These are phyloP conservation scores for Drosophila macrospina DNA, from an alignment of 2,888 invertebrate genomes.

Conservation along the genomic window DNA sequence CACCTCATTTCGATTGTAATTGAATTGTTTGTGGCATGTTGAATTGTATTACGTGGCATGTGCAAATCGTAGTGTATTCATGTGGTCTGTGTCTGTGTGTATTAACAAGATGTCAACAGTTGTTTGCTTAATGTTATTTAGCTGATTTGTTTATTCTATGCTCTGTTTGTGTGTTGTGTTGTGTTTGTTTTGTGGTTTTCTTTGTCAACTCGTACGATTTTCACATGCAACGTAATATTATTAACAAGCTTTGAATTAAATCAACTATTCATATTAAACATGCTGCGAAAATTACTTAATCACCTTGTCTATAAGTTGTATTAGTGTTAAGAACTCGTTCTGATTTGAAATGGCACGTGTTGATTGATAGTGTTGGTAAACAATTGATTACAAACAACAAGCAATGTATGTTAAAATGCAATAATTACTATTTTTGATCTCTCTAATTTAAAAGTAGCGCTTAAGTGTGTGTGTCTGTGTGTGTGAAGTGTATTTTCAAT, in stretches of 20 bases:
- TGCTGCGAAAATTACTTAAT: slow-evolving; percentile 60
- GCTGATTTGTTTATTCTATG: slow-evolving; percentile 51
- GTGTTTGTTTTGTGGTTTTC: background rate
- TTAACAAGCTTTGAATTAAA: slow-evolving; percentile 15
- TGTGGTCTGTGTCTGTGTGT: background rate
- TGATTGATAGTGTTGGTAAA: slow-evolving; percentile 2
- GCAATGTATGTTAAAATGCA: slow-evolving; percentile 34
- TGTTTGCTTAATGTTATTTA: background rate
- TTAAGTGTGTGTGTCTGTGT: no score
- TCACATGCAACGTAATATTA: slow-evolving; percentile 42
- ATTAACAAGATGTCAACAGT: background rate
- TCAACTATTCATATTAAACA: slow-evolving; percentile 30
- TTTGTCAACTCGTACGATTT: slow-evolving; percentile 61
- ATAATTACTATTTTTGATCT: slow-evolving; percentile 1
- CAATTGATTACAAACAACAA: background rate
- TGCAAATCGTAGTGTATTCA: slow-evolving; percentile 48
- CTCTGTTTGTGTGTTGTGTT: background rate
- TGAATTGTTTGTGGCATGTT: slow-evolving; percentile 1
- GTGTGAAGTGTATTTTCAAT: no score
- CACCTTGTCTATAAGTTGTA: slow-evolving; percentile 21
- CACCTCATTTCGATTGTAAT: slow-evolving; percentile 14
- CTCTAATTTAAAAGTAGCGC: background rate
- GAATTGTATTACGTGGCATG: slow-evolving; percentile 29
- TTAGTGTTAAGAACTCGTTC: slow-evolving; percentile 25
- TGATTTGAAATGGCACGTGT: slow-evolving; percentile 60